These are phyloP conservation scores for Heterodera filipjevi DNA, from an alignment of 2,888 invertebrate species.

Conservation along the genomic window DNA sequence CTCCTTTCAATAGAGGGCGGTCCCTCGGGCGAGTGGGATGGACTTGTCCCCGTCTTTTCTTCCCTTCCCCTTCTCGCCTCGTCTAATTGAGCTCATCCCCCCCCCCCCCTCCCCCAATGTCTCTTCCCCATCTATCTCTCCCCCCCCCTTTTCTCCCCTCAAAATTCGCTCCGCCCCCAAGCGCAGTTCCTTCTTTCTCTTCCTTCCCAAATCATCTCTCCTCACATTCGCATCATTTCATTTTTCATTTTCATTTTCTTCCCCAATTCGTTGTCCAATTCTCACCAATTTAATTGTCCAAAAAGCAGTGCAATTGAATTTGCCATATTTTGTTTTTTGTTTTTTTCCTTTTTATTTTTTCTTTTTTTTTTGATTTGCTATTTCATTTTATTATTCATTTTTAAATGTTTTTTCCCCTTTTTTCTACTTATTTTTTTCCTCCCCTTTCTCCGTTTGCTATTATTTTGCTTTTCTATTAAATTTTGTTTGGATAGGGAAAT, in stretches of 20 bases:
- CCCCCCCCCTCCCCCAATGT: background rate
- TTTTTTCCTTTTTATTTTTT: background rate
- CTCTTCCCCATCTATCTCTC: too few species aligned
- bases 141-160: background rate
- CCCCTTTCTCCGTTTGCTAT: background rate
- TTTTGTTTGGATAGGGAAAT: background rate
- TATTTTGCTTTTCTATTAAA: background rate
- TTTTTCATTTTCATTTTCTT: slow-evolving; percentile 12
- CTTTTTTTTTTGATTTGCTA: background rate
- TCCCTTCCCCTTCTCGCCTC: background rate
- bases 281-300: background rate
- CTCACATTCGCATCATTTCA: background rate
- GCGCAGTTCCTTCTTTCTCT: background rate
- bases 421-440: background rate
- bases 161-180: background rate
- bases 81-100: slow-evolving; percentile 4
- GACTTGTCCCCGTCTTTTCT: background rate
- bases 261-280: background rate
- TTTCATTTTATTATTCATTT: background rate
- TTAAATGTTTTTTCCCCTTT: background rate
- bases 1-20: slow-evolving; percentile 1
- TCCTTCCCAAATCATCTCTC: background rate
- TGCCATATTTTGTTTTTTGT: background rate
- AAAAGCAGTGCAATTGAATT: background rate
- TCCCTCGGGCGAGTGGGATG: slow-evolving; percentile 9